Evolutionary conservation across 2,888 invertebrate species (phyloP).

Genomic region (Pimpla rufipes): DNA sequence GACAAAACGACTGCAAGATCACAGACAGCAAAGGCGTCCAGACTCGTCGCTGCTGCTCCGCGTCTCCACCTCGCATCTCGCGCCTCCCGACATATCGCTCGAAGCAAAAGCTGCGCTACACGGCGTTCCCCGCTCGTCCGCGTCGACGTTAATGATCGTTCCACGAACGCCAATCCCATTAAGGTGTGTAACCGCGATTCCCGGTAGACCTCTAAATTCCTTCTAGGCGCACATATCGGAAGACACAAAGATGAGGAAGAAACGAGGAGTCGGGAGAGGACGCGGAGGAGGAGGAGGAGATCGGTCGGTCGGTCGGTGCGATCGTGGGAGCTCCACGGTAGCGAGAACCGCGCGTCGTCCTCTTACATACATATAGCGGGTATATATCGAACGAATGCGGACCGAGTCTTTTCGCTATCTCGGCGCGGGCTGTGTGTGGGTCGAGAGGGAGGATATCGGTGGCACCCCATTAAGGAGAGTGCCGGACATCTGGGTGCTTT

Average conservation of each 20-base stretch:
- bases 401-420: conserved; percentile 34
- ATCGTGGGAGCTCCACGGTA: conserved; percentile 45
- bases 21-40: neutral
- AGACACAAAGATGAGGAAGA: conserved; percentile 73
- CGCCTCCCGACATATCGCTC: neutral
- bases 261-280: conserved; percentile 1
- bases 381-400: conserved; percentile 14
- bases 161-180: conserved; percentile 79
- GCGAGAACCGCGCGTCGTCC: conserved; percentile 48
- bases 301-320: conserved; percentile 50
- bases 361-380: conserved; percentile 35
- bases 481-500: conserved; percentile 78
- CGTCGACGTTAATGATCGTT: conserved; percentile 77
- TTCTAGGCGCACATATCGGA: conserved; percentile 68
- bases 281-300: conserved; percentile 33
- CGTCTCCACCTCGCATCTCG: neutral
- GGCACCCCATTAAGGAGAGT: conserved; percentile 83
- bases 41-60: neutral
- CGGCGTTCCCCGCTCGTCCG: conserved; percentile 43
- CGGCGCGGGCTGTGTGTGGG: conserved; percentile 47
- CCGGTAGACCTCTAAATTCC: conserved; percentile 79
- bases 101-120: conserved; percentile 3
- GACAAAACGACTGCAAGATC: neutral
- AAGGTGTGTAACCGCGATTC: conserved; percentile 77
- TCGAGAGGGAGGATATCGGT: conserved; percentile 77